Base-by-base conservation (phyloP, 2,888 invertebrate genomes). In the Buathra laborator region DNA sequence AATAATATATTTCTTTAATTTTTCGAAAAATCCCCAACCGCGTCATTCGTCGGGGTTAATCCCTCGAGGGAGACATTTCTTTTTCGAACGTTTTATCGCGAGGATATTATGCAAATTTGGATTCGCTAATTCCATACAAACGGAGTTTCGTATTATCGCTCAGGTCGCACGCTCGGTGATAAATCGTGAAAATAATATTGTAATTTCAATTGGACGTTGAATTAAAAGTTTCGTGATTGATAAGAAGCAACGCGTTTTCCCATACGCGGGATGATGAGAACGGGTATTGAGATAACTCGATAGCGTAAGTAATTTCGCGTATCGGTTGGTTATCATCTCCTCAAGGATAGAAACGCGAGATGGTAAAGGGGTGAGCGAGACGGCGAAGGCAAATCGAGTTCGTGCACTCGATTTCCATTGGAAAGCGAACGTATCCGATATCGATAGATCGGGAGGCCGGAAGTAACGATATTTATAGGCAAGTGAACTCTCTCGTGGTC, bases 401-500 rank as follows among this genome's bases (percentile, higher is more conserved):
- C 53, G 70, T 29, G 71, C 66, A 79, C 82, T 82, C 76, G 71
- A 85, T 85, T 82, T 85, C 70, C 82, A 85, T 82, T 76, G 71
- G 48, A 59, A 78, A 75, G 67, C 75, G 79, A 66, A 76, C 59
- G 74, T 78, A 78, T 81, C 74, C 82, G 82, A 85, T 82, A 82
- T 85, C 78, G 85, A 79, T 85, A 59, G 68, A 79, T 70, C 46
- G 75, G 9, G 66, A 44, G 46, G 14, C 79, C 78, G 85, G 81
- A 85, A 82, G 75, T 85, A 75, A 82, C 78, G 68, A 81, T 79
- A 85, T 82, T 82, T 85, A 75, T 71, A 76, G 70, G 70, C 74
- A 74, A 78, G 71, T 67, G 76, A 84, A 81, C 84, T 81, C 51
- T 56, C 29, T 64, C 19, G 51, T 56, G 46, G 77, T 81, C 81